These are phyloP conservation scores for Naso thynnoides DNA, from an alignment of 2,797 vertebrate genomes.

Conservation along the genomic window DNA sequence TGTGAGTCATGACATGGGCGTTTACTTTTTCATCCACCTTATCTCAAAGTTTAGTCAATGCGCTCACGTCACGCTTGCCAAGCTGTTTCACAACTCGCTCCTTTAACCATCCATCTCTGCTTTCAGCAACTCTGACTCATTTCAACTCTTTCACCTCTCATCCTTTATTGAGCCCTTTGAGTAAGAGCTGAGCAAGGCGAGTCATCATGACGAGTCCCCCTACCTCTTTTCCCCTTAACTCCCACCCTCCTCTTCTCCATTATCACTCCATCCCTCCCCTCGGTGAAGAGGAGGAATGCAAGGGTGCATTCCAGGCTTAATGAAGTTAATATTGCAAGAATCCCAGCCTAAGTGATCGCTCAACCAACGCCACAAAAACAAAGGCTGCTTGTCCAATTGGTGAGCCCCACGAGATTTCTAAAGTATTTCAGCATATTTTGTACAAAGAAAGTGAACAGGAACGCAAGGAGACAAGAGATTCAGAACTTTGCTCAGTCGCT, in stretches of 20 bases:
- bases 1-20: conserved; percentile 64
- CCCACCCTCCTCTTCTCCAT: conserved; percentile 66
- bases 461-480: conserved; percentile 47
- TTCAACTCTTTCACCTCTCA: conserved; percentile 49
- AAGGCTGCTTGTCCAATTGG: conserved; percentile 82
- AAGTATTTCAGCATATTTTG: conserved; percentile 68
- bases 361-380: conserved; percentile 87
- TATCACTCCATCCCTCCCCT: conserved; percentile 79
- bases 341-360: conserved; percentile 82
- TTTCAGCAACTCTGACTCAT: conserved; percentile 68
- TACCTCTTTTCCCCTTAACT: conserved; percentile 38
- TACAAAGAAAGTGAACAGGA: conserved; percentile 50
- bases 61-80: conserved; percentile 24
- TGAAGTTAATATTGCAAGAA: conserved; percentile 92
- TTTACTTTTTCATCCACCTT: conserved; percentile 44
- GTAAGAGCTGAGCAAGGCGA: conserved; percentile 52
- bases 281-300: conserved; percentile 85
- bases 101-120: conserved; percentile 55
- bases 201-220: conserved; percentile 57
- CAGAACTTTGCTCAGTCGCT: conserved; percentile 48
- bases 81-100: conserved; percentile 59
- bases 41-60: conserved; percentile 56
- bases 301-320: conserved; percentile 90
- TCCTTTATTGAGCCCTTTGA: conserved; percentile 49
- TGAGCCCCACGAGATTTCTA: conserved; percentile 78